Base-by-base conservation (phyloP, 2,888 invertebrate genomes). In the Amblyjoppa proteus region DNA sequence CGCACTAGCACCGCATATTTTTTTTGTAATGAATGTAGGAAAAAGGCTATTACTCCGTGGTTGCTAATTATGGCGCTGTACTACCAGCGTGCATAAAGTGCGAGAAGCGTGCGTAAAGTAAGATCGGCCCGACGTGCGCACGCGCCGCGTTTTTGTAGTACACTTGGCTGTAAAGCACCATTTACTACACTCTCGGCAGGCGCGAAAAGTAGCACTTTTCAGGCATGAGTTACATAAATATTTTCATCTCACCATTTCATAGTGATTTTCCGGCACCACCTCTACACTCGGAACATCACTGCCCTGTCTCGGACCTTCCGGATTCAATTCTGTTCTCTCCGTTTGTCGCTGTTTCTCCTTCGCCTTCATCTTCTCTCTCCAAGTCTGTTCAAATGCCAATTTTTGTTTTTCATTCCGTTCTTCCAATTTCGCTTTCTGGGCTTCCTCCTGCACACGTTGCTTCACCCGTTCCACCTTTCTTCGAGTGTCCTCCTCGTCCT, bases 311-410 rank as follows among this genome's bases (percentile, higher is more conserved):
- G 56, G 68, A 1, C 84, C 86, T 4, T 87, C 87, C 0, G 86
- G 75, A 68, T 87, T 71, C 25, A 89, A 38, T 78, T 88, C 85
- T 2, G 58, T 82, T 81, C 88, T 85, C 34, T 86, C 71, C 28
- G 84, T 75, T 58, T 66, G 75, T 45, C 76, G 61, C 11, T 49
- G 66, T 56, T 77, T 76, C 25, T 71, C 69, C 70, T 70, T 81
- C 20, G 64, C 66, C 74, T 61, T 79, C 75, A 41, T 68, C 45
- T 9, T 73, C n/a, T 9, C 51, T 81, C 25, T 28, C 64, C 64
- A 76, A 7, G 7, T 34, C 16, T 7, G 20, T 16, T 76, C 71
- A 2, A 64, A 7, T 16, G 66, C 51, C 0, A 28, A 31, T 20
- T 68, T 79, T 11, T 71, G 76, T 49, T 51, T 83, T 13, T 82